A percentile compares a stretch with the other conserved stretches of the same genome.
These are phyloP conservation scores for Alviniconcha marisindica DNA, from an alignment of 1,140 invertebrate species.

Conservation along the genomic window DNA sequence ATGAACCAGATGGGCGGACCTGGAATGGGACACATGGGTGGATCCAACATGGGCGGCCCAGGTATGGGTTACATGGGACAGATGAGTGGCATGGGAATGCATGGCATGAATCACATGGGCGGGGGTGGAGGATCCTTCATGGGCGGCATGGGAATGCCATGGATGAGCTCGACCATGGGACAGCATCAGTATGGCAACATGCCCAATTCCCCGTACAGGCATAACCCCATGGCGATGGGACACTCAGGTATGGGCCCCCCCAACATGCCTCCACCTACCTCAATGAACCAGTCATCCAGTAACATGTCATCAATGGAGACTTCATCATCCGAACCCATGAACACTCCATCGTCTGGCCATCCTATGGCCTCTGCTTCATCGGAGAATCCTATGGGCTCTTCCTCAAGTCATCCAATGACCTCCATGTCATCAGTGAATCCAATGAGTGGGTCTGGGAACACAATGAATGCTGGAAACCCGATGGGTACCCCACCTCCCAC, in stretches of 20 bases:
- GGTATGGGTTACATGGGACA: constrained; percentile 23
- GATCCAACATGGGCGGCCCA: background rate
- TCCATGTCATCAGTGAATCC: background rate
- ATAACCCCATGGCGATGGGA: constrained; percentile 3
- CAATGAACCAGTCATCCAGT: background rate
- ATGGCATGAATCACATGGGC: constrained; percentile 30
- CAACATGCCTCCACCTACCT: constrained; percentile 29
- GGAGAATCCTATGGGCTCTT: background rate
- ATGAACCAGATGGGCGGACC: constrained; percentile 1
- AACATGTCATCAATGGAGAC: background rate
- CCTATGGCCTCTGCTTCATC: background rate
- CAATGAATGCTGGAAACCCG: constrained; percentile 8
- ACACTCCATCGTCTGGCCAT: background rate
- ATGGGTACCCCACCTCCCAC: constrained; percentile 10
- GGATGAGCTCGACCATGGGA: constrained; percentile 36
- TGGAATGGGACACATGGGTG: constrained; percentile 23
- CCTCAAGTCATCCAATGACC: background rate
- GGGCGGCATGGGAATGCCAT: constrained; percentile 30
- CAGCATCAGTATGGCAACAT: constrained; percentile 7
- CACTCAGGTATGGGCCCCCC: too few species aligned
- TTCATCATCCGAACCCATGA: background rate
- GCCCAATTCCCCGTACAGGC: background rate
- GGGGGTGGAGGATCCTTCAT: constrained; percentile 22
- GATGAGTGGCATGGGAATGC: constrained; percentile 36
- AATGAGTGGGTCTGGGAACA: background rate